These are phyloP conservation scores for Subacronicta megacephala DNA, from an alignment of 2,888 invertebrate genomes.

Conservation along the genomic window DNA sequence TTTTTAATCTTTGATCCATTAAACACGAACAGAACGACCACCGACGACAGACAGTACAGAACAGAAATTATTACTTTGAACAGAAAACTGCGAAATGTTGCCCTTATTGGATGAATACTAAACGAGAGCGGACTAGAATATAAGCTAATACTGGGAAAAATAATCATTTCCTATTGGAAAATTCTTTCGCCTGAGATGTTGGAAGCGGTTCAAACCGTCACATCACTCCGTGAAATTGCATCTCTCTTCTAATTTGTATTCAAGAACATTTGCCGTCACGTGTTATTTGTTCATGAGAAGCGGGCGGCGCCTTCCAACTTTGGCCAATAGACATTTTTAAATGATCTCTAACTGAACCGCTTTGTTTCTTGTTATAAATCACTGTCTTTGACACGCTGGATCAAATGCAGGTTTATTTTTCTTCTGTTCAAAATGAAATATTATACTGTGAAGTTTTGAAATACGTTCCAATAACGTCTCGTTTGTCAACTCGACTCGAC, in stretches of 20 bases:
- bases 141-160: conserved; percentile 61
- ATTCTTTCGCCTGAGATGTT: conserved; percentile 71
- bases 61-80: conserved; percentile 42
- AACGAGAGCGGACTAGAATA: conserved; percentile 54
- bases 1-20: background rate
- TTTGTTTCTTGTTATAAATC: conserved; percentile 30
- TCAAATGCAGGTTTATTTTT: conserved; percentile 4
- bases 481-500: too few species aligned
- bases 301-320: conserved; percentile 31
- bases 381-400: conserved; percentile 29
- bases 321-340: conserved; percentile 38
- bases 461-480: too few species aligned
- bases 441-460: background rate
- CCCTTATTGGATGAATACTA: conserved; percentile 59
- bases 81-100: conserved; percentile 40
- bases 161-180: conserved; percentile 80
- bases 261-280: conserved; percentile 68
- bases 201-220: conserved; percentile 77
- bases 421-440: background rate
- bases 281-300: conserved; percentile 78
- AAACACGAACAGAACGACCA: conserved; percentile 17
- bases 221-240: conserved; percentile 81
- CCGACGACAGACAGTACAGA: conserved; percentile 24
- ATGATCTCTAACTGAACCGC: conserved; percentile 36
- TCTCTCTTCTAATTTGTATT: conserved; percentile 80